Evolutionary conservation across 2,888 invertebrate species (phyloP), one percentile per base, ranked within the genome.

Genomic region (Podotricha telesiphe): DNA sequence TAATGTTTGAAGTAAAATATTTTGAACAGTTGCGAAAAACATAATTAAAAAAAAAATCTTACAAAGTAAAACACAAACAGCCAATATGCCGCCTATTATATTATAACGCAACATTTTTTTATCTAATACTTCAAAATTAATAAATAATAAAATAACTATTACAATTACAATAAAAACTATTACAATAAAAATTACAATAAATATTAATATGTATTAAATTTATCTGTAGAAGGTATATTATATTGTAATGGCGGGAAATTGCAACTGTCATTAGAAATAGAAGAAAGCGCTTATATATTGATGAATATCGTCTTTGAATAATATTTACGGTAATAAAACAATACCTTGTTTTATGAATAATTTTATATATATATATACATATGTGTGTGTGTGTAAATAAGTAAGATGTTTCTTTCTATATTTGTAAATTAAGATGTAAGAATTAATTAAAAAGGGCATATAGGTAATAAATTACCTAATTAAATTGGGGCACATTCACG

Each of bases 241-340:
- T 42, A 3, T 13, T 53, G 61, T 53, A 45, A 45, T 53, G 53
- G 51, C 53, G 51, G 51, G 45, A 67, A 67, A 61, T 45, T 28
- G 6, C 47, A 48, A 59, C 22, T 59, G 51, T 13, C 61, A 19
- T 47, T 19, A 61, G 34, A 8, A 20, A 47, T 11, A 42, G 17
- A 51, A 47, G 22, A 53, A n/a, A 61, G 13, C 51, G 20, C 34
- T 51, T 67, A 62, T 67, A 67, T 67, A 61, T 47, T 51, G 53
- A 19, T 47, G 45, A 50, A 20, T 19, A 55, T 37, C 67, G 53
- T 61, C 51, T 19, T 19, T 67, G 53, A 61, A 53, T 61, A 67
- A 59, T 67, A 61, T 53, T 61, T 34, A 61, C 34, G 45, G 34
- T 67, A 34, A 45, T 59, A 53, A 50, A 59, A 53, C 51, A 67